These are phyloP conservation scores for Megathymus violae DNA, from an alignment of 1,140 invertebrate species.

Conservation along the genomic window DNA sequence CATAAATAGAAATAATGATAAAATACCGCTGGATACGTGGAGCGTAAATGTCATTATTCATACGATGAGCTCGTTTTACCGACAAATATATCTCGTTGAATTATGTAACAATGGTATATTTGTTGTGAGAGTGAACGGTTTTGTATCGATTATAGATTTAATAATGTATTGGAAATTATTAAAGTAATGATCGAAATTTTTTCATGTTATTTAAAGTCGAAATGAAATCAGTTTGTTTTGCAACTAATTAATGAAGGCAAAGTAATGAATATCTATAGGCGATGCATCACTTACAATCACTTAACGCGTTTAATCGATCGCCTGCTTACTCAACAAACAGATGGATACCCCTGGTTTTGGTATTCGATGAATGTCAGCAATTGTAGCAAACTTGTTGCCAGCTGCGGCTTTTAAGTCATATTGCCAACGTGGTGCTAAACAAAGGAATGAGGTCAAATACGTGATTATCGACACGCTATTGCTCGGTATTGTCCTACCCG, in stretches of 20 bases:
- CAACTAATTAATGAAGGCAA: no score
- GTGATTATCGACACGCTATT: conserved; percentile 54
- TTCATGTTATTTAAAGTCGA: no score
- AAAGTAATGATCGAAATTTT: not conserved
- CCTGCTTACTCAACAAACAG: no score
- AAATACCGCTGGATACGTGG: conserved; percentile 30
- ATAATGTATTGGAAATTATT: conserved; percentile 16
- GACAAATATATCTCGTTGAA: conserved; percentile 32
- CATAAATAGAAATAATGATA: conserved; percentile 35
- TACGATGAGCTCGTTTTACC: conserved; percentile 28
- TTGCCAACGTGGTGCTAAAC: conserved; percentile 35
- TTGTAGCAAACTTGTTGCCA: conserved; percentile 5
- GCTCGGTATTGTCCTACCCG: no score
- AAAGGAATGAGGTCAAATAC: conserved; percentile 42
- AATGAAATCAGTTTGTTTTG: no score
- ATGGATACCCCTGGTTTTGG: not conserved
- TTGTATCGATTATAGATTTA: conserved; percentile 2
- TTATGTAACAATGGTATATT: conserved; percentile 28
- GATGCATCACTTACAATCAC: no score
- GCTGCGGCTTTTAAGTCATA: conserved; percentile 35
- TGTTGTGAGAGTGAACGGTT: conserved; percentile 19
- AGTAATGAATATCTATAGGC: no score
- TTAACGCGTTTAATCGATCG: no score
- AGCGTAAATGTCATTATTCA: conserved; percentile 39
- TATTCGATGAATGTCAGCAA: not conserved